A percentile compares a stretch with the other conserved stretches of the same genome.
phyloP scores from a whole-genome alignment of 2,888 invertebrate species.

The Erebia aethiops region DNA sequence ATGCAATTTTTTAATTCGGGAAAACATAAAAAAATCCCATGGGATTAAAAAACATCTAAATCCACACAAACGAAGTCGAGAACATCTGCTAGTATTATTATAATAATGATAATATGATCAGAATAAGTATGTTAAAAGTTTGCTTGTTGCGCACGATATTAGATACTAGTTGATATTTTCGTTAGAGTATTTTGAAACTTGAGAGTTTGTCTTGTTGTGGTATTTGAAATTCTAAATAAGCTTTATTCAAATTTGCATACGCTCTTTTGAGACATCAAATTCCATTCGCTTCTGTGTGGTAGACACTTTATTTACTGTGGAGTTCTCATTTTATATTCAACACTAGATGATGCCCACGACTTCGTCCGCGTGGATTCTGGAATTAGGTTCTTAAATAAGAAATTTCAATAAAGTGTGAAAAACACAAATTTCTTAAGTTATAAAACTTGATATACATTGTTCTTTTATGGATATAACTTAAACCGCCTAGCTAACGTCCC shows the following conservation, averaged over 20 bases:
- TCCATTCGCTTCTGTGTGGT: not conserved
- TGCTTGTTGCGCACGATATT: not conserved
- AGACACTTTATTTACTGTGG: not conserved
- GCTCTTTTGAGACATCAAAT: conserved; percentile 1
- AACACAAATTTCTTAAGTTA: too few relatives aligned
- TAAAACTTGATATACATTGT: too few relatives aligned
- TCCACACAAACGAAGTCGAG: too few relatives aligned
- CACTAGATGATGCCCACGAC: not conserved
- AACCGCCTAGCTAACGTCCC: too few relatives aligned
- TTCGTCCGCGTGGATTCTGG: not conserved
- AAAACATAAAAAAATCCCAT: too few relatives aligned
- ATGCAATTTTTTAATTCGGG: too few relatives aligned
- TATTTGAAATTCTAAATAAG: conserved; percentile 7
- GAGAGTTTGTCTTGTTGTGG: not conserved
- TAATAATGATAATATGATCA: not conserved
- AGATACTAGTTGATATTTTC: conserved; percentile 2
- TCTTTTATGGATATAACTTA: too few relatives aligned
- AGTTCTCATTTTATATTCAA: not conserved
- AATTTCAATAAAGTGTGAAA: too few relatives aligned
- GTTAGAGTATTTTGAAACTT: conserved; percentile 1
- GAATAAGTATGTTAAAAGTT: not conserved
- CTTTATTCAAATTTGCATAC: conserved; percentile 7
- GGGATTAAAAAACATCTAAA: too few relatives aligned
- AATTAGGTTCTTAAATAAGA: not conserved
- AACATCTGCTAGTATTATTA: not conserved